phyloP scores from a whole-genome alignment of 1,140 invertebrate genomes.

The Aricia agestis region DNA sequence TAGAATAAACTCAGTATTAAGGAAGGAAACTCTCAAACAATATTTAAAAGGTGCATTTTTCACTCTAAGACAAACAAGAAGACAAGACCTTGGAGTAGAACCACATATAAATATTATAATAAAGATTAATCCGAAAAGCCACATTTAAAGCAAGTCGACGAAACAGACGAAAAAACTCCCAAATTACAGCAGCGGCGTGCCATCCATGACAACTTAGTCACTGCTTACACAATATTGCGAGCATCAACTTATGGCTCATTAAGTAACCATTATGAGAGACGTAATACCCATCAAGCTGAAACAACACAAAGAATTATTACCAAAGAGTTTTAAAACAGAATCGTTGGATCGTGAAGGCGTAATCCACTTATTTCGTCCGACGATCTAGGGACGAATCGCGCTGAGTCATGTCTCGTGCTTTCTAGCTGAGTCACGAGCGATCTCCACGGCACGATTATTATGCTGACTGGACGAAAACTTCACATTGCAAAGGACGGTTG shows the following conservation, averaged over 20 bases:
- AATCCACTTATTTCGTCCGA: slow-evolving; percentile 65
- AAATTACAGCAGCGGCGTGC: not conserved
- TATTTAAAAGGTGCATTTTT: too few species aligned
- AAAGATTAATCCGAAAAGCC: too few species aligned
- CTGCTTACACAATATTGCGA: not conserved
- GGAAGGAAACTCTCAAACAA: too few species aligned
- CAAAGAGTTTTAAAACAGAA: slow-evolving; percentile 52
- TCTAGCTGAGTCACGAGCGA: slow-evolving; percentile 46
- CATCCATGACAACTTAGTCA: not conserved
- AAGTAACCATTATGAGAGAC: not conserved
- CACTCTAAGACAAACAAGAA: too few species aligned
- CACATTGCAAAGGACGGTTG: slow-evolving; percentile 53
- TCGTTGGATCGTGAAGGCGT: slow-evolving; percentile 55
- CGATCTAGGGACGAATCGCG: slow-evolving; percentile 46
- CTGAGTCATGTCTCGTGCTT: slow-evolving; percentile 53
- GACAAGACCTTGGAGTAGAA: too few species aligned
- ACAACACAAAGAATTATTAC: slow-evolving; percentile 28
- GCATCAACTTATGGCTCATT: slow-evolving; percentile 2
- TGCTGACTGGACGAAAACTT: slow-evolving; percentile 51
- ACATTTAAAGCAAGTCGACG: too few species aligned
- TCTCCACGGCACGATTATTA: slow-evolving; percentile 46
- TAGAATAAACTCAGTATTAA: too few species aligned
- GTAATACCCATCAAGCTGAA: not conserved
- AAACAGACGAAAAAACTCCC: too few species aligned
- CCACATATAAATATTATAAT: too few species aligned